Base-by-base conservation (phyloP, 2,888 invertebrate species). In the Euspilapteryx auroguttella region DNA sequence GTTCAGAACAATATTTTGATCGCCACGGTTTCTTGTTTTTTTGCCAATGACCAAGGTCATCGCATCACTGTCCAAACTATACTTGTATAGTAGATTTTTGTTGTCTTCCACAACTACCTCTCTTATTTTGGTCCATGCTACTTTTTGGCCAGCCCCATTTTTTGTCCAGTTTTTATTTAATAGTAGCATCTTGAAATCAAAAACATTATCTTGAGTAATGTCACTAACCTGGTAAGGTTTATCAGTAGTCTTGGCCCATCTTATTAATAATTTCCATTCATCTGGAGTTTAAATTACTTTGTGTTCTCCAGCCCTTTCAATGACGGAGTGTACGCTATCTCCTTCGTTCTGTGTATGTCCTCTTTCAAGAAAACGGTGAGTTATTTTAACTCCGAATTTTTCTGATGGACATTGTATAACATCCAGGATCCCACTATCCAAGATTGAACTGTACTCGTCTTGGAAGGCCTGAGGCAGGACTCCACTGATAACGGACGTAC, bases 271-370 rank as follows among this genome's bases (percentile, higher is more conserved):
- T n/a, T 30, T 29, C 34, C 34, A 37, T 30, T 37, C 34, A 20
- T 36, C 27, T 21, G 36, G 34, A 17, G 32, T 36, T 20, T 30
- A 35, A 8, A 33, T 30, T 9, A 20, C 14, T 25, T 28, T 31
- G 25, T 26, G 24, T 31, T 32, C 33, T 25, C 32, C 30, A 24
- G 36, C 30, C 31, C 35, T 32, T 24, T 39, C 37, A 24, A 39
- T 41, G 15, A 37, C 28, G 14, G 33, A 33, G 27, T 42, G 38
- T n/a, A 32, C 33, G 28, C 31, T 32, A 30, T 40, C 37, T 14
- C 34, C 37, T 29, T 40, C 37, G 28, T 37, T 37, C 27, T 40
- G 35, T 2, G 36, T 40, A 30, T 37, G 37, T 7, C 34, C 33
- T 15, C 26, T 32, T 27, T 36, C 27, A 11, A 38, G 24, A 27